phyloP scores from a whole-genome alignment of 2,888 invertebrate species.

The Eristalis intricaria region DNA sequence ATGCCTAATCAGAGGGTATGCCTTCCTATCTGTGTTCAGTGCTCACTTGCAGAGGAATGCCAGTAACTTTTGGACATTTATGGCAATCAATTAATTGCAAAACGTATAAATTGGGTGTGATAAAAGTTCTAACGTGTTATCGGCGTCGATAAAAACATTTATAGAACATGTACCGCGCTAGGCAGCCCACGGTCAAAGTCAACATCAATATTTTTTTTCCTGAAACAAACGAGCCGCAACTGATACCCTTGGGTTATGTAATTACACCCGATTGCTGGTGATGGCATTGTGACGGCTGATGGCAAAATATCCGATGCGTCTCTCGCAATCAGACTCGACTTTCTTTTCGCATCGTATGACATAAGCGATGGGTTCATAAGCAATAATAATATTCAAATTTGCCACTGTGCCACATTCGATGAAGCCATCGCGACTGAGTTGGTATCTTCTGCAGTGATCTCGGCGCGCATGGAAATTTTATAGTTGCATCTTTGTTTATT shows the following conservation, averaged over 20 bases:
- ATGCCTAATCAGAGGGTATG: conserved; percentile 23
- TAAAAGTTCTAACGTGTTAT: conserved; percentile 35
- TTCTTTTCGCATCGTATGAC: conserved; percentile 18
- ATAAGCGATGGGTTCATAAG: conserved; percentile 1
- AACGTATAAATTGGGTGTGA: conserved; percentile 28
- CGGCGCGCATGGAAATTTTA: background rate
- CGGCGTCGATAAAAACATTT: conserved; percentile 33
- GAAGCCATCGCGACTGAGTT: background rate
- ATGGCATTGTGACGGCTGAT: background rate
- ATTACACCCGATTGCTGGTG: background rate
- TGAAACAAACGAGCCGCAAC: background rate
- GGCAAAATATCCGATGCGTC: background rate
- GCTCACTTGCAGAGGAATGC: background rate
- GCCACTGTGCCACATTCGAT: background rate
- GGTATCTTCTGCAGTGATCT: background rate
- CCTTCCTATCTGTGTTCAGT: conserved; percentile 7
- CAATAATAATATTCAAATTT: conserved; percentile 3
- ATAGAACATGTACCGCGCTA: background rate
- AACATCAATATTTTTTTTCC: background rate
- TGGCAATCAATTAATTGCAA: conserved; percentile 37
- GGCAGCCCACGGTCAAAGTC: conserved; percentile 25
- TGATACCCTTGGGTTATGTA: background rate
- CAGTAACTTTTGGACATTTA: conserved; percentile 17
- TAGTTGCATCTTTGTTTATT: background rate
- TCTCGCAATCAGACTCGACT: conserved; percentile 11